Conservation (phyloP, 2,888 invertebrate species). For the Eupeodes luniger region DNA sequence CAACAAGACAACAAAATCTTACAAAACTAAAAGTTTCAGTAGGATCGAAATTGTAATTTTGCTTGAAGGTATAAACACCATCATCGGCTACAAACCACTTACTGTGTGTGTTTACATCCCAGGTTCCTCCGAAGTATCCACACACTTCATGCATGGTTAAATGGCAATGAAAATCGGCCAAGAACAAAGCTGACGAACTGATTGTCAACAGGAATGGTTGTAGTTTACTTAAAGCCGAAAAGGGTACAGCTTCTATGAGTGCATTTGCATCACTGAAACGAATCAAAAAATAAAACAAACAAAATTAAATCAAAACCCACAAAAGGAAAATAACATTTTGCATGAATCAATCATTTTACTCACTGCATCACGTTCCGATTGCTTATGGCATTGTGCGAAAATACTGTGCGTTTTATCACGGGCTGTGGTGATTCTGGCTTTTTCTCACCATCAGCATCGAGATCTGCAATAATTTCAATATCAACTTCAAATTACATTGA, state of each 20-base stretch:
- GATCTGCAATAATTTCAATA: slow-evolving; percentile 81
- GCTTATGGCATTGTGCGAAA: slow-evolving; percentile 90
- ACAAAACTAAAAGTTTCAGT: too few relatives aligned
- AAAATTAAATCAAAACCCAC: slow-evolving; percentile 14
- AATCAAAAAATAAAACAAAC: slow-evolving; percentile 25
- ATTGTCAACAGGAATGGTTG: slow-evolving; percentile 96
- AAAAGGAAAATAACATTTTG: background rate
- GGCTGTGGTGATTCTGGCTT: slow-evolving; percentile 87
- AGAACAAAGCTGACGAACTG: slow-evolving; percentile 92
- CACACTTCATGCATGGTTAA: slow-evolving; percentile 96
- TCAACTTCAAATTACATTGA: background rate
- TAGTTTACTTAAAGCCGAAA: slow-evolving; percentile 93
- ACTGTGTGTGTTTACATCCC: slow-evolving; percentile 98
- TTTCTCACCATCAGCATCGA: slow-evolving; percentile 87
- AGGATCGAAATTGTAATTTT: background rate
- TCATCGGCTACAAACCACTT: slow-evolving; percentile 84
- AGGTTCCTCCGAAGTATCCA: slow-evolving; percentile 97
- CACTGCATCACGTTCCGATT: slow-evolving; percentile 91
- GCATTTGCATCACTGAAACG: slow-evolving; percentile 93
- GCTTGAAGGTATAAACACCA: background rate
- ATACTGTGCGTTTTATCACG: slow-evolving; percentile 87
- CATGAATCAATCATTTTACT: slow-evolving; percentile 82
- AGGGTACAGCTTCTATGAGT: slow-evolving; percentile 94
- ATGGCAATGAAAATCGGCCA: slow-evolving; percentile 97
- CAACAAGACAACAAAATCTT: too few relatives aligned